A percentile compares a stretch with the other conserved stretches of the same genome.
Conservation (phyloP, 2,113 vertebrate species). For the Sinocyclocheilus anshuiensis region DNA sequence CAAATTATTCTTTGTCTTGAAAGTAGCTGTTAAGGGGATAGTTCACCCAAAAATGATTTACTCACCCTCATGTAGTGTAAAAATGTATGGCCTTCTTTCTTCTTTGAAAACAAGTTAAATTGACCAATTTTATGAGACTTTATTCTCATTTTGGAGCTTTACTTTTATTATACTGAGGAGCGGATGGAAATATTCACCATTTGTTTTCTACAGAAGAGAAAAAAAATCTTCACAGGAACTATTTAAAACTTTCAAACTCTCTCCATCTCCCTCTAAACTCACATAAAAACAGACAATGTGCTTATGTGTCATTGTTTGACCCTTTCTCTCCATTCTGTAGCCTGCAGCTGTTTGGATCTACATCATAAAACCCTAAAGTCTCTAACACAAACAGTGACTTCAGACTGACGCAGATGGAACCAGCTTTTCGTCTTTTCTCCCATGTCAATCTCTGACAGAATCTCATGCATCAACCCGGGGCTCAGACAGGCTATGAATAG, state of each 20-base stretch:
- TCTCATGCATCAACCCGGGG: constrained; percentile 21
- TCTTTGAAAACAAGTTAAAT: background rate
- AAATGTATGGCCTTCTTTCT: background rate
- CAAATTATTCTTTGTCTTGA: background rate
- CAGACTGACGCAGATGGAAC: constrained; percentile 23
- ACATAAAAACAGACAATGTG: background rate
- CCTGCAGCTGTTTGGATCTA: constrained; percentile 33
- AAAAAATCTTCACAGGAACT: background rate
- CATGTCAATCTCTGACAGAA: constrained; percentile 27
- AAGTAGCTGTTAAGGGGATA: background rate
- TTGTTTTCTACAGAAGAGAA: background rate
- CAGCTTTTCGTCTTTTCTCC: constrained; percentile 33
- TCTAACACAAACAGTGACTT: constrained; percentile 29
- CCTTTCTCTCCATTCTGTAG: constrained; percentile 19
- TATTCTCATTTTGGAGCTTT: background rate
- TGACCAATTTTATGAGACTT: background rate
- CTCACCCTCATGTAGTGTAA: background rate
- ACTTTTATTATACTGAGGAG: background rate
- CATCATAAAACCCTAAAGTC: constrained; percentile 30
- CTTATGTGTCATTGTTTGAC: constrained; percentile 25
- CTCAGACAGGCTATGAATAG: constrained; percentile 37
- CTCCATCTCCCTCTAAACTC: background rate
- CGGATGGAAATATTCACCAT: background rate
- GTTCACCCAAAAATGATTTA: background rate
- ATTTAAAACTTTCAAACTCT: background rate